These are phyloP conservation scores for Spea multiplicata DNA, from an alignment of 2,113 vertebrate genomes.

Conservation along the genomic window DNA sequence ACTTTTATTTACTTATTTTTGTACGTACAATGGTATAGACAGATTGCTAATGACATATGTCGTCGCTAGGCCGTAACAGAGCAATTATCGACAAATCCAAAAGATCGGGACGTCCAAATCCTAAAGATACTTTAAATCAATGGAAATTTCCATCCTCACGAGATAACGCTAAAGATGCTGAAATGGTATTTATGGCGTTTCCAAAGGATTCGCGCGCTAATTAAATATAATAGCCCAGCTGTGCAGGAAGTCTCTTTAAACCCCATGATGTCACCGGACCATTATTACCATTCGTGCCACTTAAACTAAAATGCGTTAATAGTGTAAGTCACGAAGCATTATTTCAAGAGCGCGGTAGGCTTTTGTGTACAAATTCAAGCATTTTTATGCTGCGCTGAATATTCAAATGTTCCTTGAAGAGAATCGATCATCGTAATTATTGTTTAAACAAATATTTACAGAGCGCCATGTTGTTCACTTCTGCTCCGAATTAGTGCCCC, in stretches of 20 bases:
- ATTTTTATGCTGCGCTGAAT: too few species aligned
- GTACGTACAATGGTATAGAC: neutral
- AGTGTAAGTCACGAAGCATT: neutral
- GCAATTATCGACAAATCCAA: slow-evolving; percentile 18
- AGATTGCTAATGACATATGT: neutral
- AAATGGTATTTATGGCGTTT: slow-evolving; percentile 36
- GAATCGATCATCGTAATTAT: too few species aligned
- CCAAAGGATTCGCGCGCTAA: slow-evolving; percentile 27
- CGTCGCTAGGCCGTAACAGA: slow-evolving; percentile 15
- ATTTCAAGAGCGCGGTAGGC: neutral
- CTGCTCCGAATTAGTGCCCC: too few species aligned
- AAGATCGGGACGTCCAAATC: neutral
- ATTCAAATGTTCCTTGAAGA: too few species aligned
- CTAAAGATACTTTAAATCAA: slow-evolving; percentile 24
- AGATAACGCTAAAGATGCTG: slow-evolving; percentile 16
- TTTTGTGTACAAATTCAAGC: neutral
- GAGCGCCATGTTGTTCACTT: too few species aligned
- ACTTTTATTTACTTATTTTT: too few species aligned
- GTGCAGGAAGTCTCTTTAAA: slow-evolving; percentile 39
- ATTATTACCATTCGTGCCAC: slow-evolving; percentile 18
- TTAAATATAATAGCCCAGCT: slow-evolving; percentile 44
- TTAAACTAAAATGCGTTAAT: slow-evolving; percentile 3
- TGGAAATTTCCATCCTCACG: slow-evolving; percentile 34
- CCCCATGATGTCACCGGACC: slow-evolving; percentile 32
- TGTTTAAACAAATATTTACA: too few species aligned